Evolutionary conservation across 2,888 invertebrate genomes (phyloP).

Genomic region (Lycophotia porphyrea): DNA sequence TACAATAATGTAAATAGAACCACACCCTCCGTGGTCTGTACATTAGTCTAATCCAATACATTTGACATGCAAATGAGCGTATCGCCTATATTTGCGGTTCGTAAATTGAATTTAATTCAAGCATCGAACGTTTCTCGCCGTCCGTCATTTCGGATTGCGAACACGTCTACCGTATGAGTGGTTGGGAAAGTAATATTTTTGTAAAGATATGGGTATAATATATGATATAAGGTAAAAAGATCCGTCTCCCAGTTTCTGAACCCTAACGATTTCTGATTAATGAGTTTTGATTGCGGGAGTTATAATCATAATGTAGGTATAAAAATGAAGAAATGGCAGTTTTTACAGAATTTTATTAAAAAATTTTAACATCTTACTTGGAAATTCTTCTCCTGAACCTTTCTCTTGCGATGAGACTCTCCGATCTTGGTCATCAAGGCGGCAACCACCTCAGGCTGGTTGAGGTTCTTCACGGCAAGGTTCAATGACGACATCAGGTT

Average conservation of each 20-base stretch:
- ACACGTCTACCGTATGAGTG: constrained; percentile 39
- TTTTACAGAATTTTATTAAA: background rate
- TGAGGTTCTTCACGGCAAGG: constrained; percentile 81
- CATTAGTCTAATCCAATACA: constrained; percentile 59
- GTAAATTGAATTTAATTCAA: constrained; percentile 59
- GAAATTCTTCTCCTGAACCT: constrained; percentile 81
- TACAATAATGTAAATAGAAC: constrained; percentile 28
- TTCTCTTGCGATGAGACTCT: constrained; percentile 82
- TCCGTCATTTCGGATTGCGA: constrained; percentile 44
- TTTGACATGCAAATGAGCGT: constrained; percentile 59
- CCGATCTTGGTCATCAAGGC: constrained; percentile 87
- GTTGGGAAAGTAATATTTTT: constrained; percentile 30
- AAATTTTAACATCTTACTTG: constrained; percentile 73
- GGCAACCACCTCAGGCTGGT: constrained; percentile 84
- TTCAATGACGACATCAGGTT: constrained; percentile 86
- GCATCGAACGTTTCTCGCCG: constrained; percentile 32
- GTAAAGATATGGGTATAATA: constrained; percentile 12
- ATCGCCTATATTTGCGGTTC: constrained; percentile 54
- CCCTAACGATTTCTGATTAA: background rate
- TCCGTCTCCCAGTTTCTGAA: background rate
- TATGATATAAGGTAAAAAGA: background rate
- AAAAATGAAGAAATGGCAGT: background rate
- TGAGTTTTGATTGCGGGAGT: background rate
- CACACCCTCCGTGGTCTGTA: constrained; percentile 40
- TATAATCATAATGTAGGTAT: background rate